Evolutionary conservation across 2,797 vertebrate species (phyloP).

Genomic region (Pagetopsis macropterus): DNA sequence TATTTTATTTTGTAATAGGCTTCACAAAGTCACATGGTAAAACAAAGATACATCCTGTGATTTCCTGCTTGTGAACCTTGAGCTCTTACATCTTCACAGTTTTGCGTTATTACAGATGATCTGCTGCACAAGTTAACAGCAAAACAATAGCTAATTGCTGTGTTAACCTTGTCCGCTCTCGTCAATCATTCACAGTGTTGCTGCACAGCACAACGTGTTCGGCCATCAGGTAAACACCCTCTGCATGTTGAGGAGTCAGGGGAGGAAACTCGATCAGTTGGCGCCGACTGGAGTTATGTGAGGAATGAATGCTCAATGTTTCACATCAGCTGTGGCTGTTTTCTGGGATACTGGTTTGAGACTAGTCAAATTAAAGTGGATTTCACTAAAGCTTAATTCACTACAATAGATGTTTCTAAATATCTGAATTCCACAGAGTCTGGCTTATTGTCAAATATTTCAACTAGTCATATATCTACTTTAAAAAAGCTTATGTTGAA

Average conservation of each 20-base stretch:
- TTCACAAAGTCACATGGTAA: not conserved
- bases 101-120: not conserved
- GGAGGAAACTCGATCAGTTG: not conserved
- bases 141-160: not conserved
- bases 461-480: too few relatives aligned
- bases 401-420: not conserved
- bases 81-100: slow-evolving; percentile 1
- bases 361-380: not conserved
- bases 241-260: not conserved
- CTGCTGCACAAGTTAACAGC: not conserved
- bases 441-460: not conserved
- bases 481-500: too few relatives aligned
- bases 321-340: not conserved
- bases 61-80: not conserved
- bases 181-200: slow-evolving; percentile 28
- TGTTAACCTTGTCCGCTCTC: not conserved
- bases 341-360: not conserved
- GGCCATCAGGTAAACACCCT: not conserved
- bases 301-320: not conserved
- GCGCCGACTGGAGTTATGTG: not conserved
- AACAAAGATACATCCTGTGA: not conserved
- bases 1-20: not conserved
- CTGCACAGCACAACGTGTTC: not conserved
- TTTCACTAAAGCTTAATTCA: not conserved
- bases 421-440: not conserved